Percentiles rank a stretch among this genome's conserved stretches.
Conservation (phyloP, 2,797 vertebrate genomes). For the Oreochromis mossambicus region DNA sequence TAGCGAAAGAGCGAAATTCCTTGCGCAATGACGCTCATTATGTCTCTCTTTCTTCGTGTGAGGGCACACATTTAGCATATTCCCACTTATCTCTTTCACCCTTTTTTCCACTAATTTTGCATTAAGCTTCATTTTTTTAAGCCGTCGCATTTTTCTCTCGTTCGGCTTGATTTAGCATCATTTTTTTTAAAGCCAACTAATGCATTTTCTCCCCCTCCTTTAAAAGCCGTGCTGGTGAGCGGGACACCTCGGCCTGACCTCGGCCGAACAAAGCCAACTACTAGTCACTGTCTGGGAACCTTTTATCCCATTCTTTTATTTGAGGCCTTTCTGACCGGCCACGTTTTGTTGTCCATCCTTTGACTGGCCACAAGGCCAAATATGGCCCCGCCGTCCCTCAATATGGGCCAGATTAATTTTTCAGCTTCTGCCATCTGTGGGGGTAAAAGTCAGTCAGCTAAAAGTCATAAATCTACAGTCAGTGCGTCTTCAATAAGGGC, state of each 20-base stretch:
- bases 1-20: neutral
- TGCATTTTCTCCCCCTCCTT: neutral
- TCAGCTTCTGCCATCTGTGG: conserved; percentile 66
- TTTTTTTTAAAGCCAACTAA: conserved; percentile 38
- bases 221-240: conserved; percentile 12
- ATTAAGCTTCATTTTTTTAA: conserved; percentile 30
- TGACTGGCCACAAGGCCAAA: conserved; percentile 70
- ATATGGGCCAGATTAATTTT: conserved; percentile 71
- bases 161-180: conserved; percentile 13
- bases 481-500: conserved; percentile 35
- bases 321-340: conserved; percentile 40
- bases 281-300: conserved; percentile 71
- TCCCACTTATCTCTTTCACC: conserved; percentile 27
- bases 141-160: conserved; percentile 19
- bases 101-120: neutral
- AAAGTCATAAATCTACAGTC: conserved; percentile 72
- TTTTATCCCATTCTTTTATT: conserved; percentile 62
- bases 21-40: neutral
- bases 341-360: conserved; percentile 64
- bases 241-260: conserved; percentile 84
- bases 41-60: conserved; percentile 14
- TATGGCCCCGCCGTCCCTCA: conserved; percentile 53
- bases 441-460: conserved; percentile 45
- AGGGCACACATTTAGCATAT: conserved; percentile 27
- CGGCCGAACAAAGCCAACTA: conserved; percentile 64